These are phyloP conservation scores for Eustalomyia histrio DNA, from an alignment of 2,888 invertebrate species.

Conservation along the genomic window DNA sequence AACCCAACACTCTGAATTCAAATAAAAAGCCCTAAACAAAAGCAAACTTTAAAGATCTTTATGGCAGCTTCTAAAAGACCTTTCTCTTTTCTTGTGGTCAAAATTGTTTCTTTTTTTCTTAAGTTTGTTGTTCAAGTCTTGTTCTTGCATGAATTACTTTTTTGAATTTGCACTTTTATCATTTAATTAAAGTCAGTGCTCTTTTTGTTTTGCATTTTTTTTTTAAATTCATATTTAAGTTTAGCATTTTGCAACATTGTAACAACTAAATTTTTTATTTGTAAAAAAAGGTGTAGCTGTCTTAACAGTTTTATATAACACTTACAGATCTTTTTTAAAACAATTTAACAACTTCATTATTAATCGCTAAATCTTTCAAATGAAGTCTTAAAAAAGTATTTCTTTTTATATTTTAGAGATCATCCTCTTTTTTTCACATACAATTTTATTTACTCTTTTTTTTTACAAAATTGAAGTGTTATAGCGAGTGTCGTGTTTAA, in stretches of 20 bases:
- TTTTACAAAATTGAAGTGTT: too few species aligned
- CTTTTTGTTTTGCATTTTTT: slow-evolving; percentile 36
- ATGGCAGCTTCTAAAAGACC: slow-evolving; percentile 9
- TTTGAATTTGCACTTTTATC: slow-evolving; percentile 64
- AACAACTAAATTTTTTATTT: slow-evolving; percentile 42
- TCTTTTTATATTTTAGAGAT: too few species aligned
- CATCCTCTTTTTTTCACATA: too few species aligned
- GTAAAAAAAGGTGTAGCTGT: slow-evolving; percentile 21
- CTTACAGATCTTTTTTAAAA: slow-evolving; percentile 12
- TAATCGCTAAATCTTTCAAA: slow-evolving; percentile 66
- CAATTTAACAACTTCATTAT: slow-evolving; percentile 67
- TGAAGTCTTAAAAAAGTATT: slow-evolving; percentile 64
- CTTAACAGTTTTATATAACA: slow-evolving; percentile 10
- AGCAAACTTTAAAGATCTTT: background rate
- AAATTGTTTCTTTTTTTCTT: slow-evolving; percentile 2
- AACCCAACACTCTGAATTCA: background rate
- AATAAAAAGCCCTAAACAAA: background rate
- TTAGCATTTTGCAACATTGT: slow-evolving; percentile 35
- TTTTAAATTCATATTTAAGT: background rate
- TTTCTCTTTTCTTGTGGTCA: slow-evolving; percentile 34
- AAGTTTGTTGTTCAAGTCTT: slow-evolving; percentile 6
- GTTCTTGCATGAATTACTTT: slow-evolving; percentile 54
- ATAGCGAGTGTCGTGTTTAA: too few species aligned
- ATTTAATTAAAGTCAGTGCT: slow-evolving; percentile 69
- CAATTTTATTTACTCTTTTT: too few species aligned